Evolutionary conservation across 2,797 vertebrate species (phyloP).

Genomic region (Lepus oiostolus): DNA sequence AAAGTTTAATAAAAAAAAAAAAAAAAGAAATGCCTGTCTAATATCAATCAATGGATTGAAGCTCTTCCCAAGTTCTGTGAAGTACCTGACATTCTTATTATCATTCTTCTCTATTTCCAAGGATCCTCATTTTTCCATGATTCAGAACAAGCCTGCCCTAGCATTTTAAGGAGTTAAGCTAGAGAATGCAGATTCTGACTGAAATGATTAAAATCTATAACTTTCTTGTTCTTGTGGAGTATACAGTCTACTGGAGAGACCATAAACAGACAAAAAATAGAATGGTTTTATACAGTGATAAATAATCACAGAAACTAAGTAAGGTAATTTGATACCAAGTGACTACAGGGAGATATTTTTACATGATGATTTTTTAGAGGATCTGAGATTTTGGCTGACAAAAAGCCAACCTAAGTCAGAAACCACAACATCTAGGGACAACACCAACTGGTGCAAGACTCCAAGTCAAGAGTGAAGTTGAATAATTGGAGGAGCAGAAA

Average conservation of each 20-base stretch:
- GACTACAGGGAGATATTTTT: background rate
- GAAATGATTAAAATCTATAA: background rate
- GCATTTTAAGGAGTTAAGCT: slow-evolving; percentile 6
- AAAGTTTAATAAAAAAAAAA: too few species aligned
- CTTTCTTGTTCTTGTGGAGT: background rate
- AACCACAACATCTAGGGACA: background rate
- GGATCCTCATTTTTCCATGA: background rate
- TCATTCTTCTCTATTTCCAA: background rate
- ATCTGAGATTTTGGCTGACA: background rate
- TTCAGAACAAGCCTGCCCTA: background rate
- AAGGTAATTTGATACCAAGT: background rate
- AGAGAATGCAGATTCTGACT: background rate
- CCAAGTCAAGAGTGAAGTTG: background rate
- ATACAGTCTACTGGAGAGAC: background rate
- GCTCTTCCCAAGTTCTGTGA: background rate
- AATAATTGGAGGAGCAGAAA: background rate
- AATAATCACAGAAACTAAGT: background rate
- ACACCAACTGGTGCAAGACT: background rate
- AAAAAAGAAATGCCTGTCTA: background rate
- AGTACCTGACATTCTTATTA: background rate
- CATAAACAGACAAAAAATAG: background rate
- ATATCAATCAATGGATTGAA: background rate
- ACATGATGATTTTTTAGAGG: background rate
- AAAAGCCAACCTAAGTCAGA: background rate
- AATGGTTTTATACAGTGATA: background rate